Base-by-base conservation (phyloP, 2,888 invertebrate genomes). In the Rhagophthalmus giganteus region DNA sequence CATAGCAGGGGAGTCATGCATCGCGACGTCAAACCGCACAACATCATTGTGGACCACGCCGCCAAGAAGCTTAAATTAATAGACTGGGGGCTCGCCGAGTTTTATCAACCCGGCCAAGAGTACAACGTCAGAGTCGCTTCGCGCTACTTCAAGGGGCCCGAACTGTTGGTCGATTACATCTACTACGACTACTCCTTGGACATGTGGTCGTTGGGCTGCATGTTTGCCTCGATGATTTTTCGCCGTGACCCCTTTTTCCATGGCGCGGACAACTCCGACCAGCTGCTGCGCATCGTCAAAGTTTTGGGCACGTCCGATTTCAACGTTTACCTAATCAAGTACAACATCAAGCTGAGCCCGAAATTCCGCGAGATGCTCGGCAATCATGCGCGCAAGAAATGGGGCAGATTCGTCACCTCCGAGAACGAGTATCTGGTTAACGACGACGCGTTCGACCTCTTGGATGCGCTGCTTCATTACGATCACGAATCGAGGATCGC, bases 11-110 rank as follows among this genome's bases (percentile, higher is more conserved):
- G 74, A 2, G 74, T 75, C 9, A 75, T 75, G 73, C 74, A 75
- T 44, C 62, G 74, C 14, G 74, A 75, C 54, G 71, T 75, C 1
- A 75, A 75, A 54, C 74, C 74, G 2, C 74, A 74, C 50, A 74
- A 74, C 50, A 71, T 74, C 10, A 71, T 74, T 24, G 67, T 74
- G 5, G 73, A 74, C 55, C 64, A 66, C 41, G 65, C 64, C 15
- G 68, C 66, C 42, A 60, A 68, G 10, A 69, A 65, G 54, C 54
- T 74, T 28, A 55, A n/a, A 15, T 47, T 74, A 20, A 74, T 74
- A 6, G 74, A 74, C 55, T 74, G 72, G 71, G 74, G 74, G 67
- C n/a, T n/a, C n/a, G n/a, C n/a, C n/a, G n/a, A n/a, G n/a, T n/a
- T n/a, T n/a, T n/a, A n/a, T n/a, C n/a, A 69, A 52, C 74, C 74